These are phyloP conservation scores for Aegotheles bennettii DNA, from an alignment of 2,113 vertebrate genomes.

Conservation along the genomic window DNA sequence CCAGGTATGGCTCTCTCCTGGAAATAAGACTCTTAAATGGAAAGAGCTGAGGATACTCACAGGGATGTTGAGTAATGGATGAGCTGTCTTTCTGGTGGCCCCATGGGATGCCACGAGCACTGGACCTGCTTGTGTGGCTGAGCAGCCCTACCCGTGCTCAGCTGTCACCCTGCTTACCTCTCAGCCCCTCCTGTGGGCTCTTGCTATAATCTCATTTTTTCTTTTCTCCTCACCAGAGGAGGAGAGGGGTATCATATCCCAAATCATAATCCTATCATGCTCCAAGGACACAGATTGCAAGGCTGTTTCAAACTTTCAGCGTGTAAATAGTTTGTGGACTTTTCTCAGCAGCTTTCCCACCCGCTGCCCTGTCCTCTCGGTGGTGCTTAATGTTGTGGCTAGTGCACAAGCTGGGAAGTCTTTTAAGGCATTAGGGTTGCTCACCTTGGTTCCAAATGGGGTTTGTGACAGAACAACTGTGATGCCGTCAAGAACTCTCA, in stretches of 20 bases:
- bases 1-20: not conserved
- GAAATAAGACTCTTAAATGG: not conserved
- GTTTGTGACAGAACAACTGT: not conserved
- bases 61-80: not conserved
- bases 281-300: not conserved
- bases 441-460: not conserved
- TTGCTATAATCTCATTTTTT: not conserved
- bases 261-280: too few species aligned
- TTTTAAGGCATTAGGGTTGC: not conserved
- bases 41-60: not conserved
- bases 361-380: fast-evolving
- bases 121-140: not conserved
- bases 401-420: not conserved
- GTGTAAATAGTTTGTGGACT: not conserved
- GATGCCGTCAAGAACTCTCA: not conserved
- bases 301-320: not conserved
- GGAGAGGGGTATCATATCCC: too few species aligned
- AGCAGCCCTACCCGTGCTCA: not conserved
- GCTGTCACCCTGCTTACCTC: not conserved
- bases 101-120: not conserved
- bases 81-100: not conserved
- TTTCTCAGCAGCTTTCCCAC: not conserved
- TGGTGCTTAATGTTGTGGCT: too few species aligned
- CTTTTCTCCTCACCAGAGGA: not conserved
- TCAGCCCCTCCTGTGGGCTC: not conserved